Evolutionary conservation across 2,113 vertebrate genomes (phyloP).

Genomic region (Lagopus muta): DNA sequence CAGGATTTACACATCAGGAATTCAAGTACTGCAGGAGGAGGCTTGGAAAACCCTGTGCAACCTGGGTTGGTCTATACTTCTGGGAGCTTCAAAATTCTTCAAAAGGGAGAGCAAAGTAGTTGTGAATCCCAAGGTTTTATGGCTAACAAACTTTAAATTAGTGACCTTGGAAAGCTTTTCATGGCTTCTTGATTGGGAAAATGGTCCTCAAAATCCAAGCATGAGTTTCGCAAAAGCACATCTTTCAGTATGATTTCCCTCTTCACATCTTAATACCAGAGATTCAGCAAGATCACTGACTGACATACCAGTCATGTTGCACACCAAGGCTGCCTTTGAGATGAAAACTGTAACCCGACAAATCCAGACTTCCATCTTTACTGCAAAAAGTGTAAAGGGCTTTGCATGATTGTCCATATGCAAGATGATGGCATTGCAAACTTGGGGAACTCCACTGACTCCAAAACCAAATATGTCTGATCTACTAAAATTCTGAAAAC

Average conservation of each 20-base stretch:
- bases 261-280: not conserved
- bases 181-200: not conserved
- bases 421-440: not conserved
- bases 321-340: not conserved
- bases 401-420: accelerated
- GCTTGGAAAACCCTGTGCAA: not conserved
- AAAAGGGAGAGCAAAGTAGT: not conserved
- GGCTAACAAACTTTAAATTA: not conserved
- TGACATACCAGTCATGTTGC: not conserved
- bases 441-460: not conserved
- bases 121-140: not conserved
- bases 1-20: not conserved
- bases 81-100: not conserved
- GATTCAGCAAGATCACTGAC: not conserved
- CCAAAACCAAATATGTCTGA: not conserved
- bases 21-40: not conserved
- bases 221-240: not conserved
- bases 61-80: not conserved
- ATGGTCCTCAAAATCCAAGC: not conserved
- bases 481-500: not conserved
- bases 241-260: not conserved
- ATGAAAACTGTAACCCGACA: accelerated
- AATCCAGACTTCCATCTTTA: not conserved
- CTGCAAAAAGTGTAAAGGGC: not conserved
- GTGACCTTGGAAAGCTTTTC: not conserved